Evolutionary conservation across 2,888 invertebrate genomes (phyloP), one percentile per base, ranked within the genome.

Genomic region (Fragum sueziense): DNA sequence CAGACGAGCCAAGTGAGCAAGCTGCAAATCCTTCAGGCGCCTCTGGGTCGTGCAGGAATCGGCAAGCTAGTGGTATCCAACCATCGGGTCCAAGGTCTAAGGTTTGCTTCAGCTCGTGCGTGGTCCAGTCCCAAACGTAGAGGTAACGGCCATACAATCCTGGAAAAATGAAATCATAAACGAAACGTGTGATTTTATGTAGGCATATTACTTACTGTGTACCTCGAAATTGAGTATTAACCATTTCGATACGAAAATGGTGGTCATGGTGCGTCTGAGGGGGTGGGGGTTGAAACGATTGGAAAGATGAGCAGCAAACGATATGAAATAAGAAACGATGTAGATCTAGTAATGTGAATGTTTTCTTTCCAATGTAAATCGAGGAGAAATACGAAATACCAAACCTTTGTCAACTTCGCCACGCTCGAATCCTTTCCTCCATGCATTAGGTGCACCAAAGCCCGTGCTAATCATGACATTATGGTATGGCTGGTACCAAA

Each of bases 401-500:
- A n/a, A n/a, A 91, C 93, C 93, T 31, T 90, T 88, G 51, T 89
- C 87, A 0, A 96, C 94, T 76, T 95, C 94, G 14, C 93, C 93
- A 0, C 93, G 91, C 25, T 93, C 89, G 88, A 95, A 95, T 1
- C 96, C 96, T 31, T 93, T 94, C 88, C 95, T 96, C 92, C 97
- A 97, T 70, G 95, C 94, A 82, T 95, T 96, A 0, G 99, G 99
- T 0, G 96, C 95, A 0, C 97, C 98, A 98, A 98, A 99, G 94
- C 98, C 98, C 0, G 96, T 95, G 20, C 98, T 95, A 29, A 98
- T 94, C 96, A 99, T 96, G 0, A 97, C 95, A 93, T 99, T 97
- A 89, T 96, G 96, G 89, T 97, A 95, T 0, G 99, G 99, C 92
- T 99, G 98, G 93, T 99, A 99, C 99, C 99, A 99, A 92, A 97